Percentiles rank a stretch among this genome's conserved stretches.
Conservation (phyloP, 2,797 vertebrate species). For the Gymnocypris eckloni region DNA sequence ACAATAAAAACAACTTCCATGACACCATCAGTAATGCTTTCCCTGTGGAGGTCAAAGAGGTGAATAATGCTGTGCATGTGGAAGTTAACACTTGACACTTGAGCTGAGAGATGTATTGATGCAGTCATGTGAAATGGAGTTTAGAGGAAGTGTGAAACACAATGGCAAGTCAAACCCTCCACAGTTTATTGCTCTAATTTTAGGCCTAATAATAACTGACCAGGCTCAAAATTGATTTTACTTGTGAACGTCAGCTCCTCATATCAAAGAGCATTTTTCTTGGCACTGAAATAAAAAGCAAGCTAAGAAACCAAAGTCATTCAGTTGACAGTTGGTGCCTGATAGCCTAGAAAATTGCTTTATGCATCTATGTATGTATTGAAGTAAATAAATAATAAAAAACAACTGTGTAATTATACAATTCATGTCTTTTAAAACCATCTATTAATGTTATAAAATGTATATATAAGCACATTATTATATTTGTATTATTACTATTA, state of each 20-base stretch:
- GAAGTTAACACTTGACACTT: too few species aligned
- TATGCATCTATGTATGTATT: not conserved
- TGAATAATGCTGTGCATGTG: not conserved
- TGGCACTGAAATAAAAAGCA: not conserved
- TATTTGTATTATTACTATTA: too few species aligned
- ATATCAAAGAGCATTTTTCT: constrained; percentile 7
- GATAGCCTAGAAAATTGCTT: not conserved
- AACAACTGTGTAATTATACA: not conserved
- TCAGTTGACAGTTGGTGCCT: not conserved
- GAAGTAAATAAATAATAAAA: not conserved
- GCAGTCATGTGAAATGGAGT: not conserved
- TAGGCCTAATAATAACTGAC: not conserved
- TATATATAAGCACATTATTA: too few species aligned
- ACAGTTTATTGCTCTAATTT: not conserved
- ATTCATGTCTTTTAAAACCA: not conserved
- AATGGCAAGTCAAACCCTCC: not conserved
- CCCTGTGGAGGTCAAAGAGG: not conserved
- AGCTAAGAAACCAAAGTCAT: not conserved
- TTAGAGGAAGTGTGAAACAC: not conserved
- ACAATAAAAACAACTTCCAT: not conserved
- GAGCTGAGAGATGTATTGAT: not conserved
- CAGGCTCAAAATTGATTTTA: not conserved
- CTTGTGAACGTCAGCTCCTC: not conserved
- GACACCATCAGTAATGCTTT: not conserved
- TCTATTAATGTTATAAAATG: too few species aligned